A percentile compares a stretch with the other conserved stretches of the same genome.
Evolutionary conservation across 2,113 vertebrate genomes (phyloP).

Genomic region (Salvelinus sp.): DNA sequence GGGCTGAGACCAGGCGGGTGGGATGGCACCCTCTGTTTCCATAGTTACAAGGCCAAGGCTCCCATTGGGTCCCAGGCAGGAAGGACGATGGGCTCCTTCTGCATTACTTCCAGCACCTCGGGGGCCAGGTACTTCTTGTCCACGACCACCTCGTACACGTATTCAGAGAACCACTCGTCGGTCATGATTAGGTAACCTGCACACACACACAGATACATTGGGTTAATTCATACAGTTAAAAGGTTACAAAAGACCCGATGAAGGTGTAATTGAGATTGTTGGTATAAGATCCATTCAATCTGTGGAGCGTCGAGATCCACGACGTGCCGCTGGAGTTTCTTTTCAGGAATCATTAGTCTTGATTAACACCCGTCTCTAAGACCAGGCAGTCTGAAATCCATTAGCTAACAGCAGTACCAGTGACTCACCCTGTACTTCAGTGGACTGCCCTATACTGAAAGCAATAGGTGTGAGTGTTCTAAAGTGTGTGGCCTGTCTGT

Average conservation of each 20-base stretch:
- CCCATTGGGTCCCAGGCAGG: constrained; percentile 99
- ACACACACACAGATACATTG: background rate
- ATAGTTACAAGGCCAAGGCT: constrained; percentile 79
- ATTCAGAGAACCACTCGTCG: constrained; percentile 96
- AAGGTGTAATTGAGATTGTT: background rate
- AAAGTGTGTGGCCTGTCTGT: no score
- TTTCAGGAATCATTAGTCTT: no score
- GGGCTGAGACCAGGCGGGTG: constrained; percentile 38
- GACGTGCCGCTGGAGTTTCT: no score
- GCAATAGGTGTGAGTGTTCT: no score
- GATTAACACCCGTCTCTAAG: no score
- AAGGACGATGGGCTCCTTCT: constrained; percentile 86
- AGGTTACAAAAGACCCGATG: no score
- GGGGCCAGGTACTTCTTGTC: constrained; percentile 84
- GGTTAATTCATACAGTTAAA: background rate
- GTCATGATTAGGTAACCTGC: constrained; percentile 97
- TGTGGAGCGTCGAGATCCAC: no score
- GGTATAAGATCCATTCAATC: no score
- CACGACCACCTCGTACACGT: constrained; percentile 95
- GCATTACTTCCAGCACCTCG: constrained; percentile 86
- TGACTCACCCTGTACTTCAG: no score
- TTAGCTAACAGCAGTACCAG: no score
- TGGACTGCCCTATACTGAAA: no score
- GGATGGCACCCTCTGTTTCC: constrained; percentile 29
- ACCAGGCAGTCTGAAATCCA: no score